Base-by-base conservation (phyloP, 2,888 invertebrate species). In the Peribatodes rhomboidaria region DNA sequence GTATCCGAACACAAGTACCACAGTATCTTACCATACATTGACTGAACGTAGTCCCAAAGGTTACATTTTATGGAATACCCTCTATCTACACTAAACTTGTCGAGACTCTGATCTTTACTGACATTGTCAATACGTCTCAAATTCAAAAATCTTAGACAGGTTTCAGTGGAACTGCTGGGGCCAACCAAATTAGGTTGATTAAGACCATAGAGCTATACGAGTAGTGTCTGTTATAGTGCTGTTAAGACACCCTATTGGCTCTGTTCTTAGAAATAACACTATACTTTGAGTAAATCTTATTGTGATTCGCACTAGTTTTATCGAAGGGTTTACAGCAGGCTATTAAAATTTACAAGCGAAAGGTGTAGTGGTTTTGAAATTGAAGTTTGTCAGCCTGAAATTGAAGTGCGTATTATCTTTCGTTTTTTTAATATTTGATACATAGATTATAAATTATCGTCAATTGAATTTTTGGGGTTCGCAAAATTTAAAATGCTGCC, bases 131-230 rank as follows among this genome's bases (percentile, higher is more conserved):
- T 47, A 61, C 50, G 55, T 31, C 3, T 47, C 39, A 61, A 18
- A 33, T 18, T 53, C 10, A n/a, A 18, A 39, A 50, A 2, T 18
- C 16, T 9, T 27, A 2, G 1, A 16, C 11, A 41, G 31, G 46
- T 13, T 42, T 60, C n/a, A 27, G n/a, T 18, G 33, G 9, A 16
- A 33, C 49, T 42, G 13, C 42, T 55, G n/a, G 27, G 46, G 16
- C 37, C 42, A 27, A 41, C 35, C 35, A 49, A 64, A 64, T 64
- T 54, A 50, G 42, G 59, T 64, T 64, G 54, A 59, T 64, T 64
- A 64, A 49, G 49, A n/a, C 35, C 39, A 35, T 54, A 35, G 52
- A 39, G 13, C 35, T 22, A 22, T 27, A 27, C 27, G 3, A 4
- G 6, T 39, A 44, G 39, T 20, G 35, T 20, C 50, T 18, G 14